phyloP scores from a whole-genome alignment of 2,888 invertebrate genomes.

The Drosophila lutescens region DNA sequence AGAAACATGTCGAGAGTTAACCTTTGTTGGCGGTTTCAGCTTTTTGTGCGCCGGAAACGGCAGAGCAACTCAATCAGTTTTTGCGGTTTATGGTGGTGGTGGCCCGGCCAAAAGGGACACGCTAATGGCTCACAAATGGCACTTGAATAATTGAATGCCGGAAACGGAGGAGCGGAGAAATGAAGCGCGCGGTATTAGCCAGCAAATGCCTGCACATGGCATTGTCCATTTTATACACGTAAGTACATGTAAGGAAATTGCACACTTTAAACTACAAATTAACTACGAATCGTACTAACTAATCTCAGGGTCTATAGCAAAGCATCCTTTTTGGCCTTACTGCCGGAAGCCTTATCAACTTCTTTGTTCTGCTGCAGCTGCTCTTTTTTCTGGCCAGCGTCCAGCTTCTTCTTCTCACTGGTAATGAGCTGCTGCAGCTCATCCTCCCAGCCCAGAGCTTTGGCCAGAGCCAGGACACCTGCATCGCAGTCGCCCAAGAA shows the following conservation, averaged over 20 bases:
- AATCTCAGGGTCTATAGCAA: neutral
- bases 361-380: neutral
- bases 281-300: slow-evolving; percentile 29
- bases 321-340: neutral
- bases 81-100: slow-evolving; percentile 55
- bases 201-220: slow-evolving; percentile 20
- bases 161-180: slow-evolving; percentile 29
- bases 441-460: slow-evolving; percentile 91
- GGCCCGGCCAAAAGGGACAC: slow-evolving; percentile 41
- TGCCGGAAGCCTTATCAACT: slow-evolving; percentile 10
- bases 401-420: slow-evolving; percentile 85
- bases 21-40: slow-evolving; percentile 58
- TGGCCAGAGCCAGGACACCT: slow-evolving; percentile 90
- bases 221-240: slow-evolving; percentile 27
- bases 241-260: slow-evolving; percentile 30
- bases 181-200: slow-evolving; percentile 15
- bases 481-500: slow-evolving; percentile 93
- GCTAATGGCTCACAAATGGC: slow-evolving; percentile 57
- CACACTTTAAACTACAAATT: slow-evolving; percentile 25
- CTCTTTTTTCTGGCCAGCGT: slow-evolving; percentile 62
- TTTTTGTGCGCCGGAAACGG: slow-evolving; percentile 51
- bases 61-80: slow-evolving; percentile 62
- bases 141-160: slow-evolving; percentile 66
- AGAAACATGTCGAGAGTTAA: slow-evolving; percentile 53
- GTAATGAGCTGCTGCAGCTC: slow-evolving; percentile 87